phyloP scores from a whole-genome alignment of 1,140 invertebrate species.

The Diorhabda carinulata region DNA sequence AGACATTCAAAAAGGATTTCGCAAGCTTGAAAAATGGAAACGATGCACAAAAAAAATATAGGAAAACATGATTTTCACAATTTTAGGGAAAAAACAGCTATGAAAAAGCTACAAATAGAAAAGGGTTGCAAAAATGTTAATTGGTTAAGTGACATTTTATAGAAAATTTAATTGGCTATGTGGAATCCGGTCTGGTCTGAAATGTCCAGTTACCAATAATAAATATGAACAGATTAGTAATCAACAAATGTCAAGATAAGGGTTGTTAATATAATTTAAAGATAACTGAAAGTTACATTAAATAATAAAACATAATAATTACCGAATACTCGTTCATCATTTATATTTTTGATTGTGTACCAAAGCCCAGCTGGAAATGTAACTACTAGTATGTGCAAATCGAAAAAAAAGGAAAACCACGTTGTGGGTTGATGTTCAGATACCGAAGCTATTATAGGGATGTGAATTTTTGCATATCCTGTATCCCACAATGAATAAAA shows the following conservation, averaged over 20 bases:
- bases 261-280: not conserved
- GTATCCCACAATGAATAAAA: constrained; percentile 99
- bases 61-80: no score
- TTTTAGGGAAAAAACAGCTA: no score
- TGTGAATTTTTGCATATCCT: constrained; percentile 99
- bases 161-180: no score
- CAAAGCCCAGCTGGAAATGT: constrained; percentile 97
- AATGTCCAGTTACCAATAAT: not conserved
- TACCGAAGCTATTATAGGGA: constrained; percentile 99
- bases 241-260: not conserved
- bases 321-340: constrained; percentile 98
- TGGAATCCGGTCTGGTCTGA: not conserved
- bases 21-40: no score
- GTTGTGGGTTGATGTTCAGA: constrained; percentile 99
- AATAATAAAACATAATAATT: constrained; percentile 46
- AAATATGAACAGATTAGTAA: no score
- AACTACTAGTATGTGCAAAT: constrained; percentile 94
- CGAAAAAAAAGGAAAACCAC: constrained; percentile 99
- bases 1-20: no score
- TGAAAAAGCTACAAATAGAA: no score
- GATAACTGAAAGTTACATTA: not conserved
- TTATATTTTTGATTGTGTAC: constrained; percentile 98
- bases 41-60: no score
- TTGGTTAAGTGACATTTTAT: no score
- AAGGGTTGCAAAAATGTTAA: no score